Conservation (phyloP, 2,888 invertebrate species). For the Catocala fraxini region DNA sequence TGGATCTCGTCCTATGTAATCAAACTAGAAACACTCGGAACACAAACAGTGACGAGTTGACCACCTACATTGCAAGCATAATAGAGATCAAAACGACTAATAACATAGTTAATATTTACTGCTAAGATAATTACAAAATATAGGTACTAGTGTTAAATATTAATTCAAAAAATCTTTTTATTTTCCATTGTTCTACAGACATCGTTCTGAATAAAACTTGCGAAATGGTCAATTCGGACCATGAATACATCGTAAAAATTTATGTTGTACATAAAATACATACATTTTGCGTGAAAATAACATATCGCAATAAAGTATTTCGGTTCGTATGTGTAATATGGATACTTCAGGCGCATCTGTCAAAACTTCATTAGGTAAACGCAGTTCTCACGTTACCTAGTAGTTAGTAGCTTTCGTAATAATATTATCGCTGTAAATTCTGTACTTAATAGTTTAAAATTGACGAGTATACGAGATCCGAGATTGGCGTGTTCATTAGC, state of each 20-base stretch:
- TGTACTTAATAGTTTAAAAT: constrained; percentile 51
- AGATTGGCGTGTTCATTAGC: constrained; percentile 76
- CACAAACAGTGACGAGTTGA: too few species aligned
- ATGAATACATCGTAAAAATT: constrained; percentile 68
- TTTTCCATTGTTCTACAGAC: constrained; percentile 34
- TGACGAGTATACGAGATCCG: constrained; percentile 64
- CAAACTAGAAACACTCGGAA: too few species aligned
- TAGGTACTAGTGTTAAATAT: not conserved
- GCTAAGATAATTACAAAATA: constrained; percentile 9
- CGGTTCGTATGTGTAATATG: not conserved
- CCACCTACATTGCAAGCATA: too few species aligned
- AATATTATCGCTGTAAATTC: constrained; percentile 52
- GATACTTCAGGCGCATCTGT: constrained; percentile 3
- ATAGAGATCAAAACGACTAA: too few species aligned
- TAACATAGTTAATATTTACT: too few species aligned
- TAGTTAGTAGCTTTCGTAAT: constrained; percentile 19
- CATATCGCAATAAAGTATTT: constrained; percentile 15
- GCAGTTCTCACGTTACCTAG: constrained; percentile 19
- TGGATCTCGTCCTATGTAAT: too few species aligned
- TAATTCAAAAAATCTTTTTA: constrained; percentile 8
- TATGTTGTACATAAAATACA: constrained; percentile 30
- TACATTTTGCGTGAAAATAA: constrained; percentile 29
- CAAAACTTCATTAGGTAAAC: constrained; percentile 7
- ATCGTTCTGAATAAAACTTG: constrained; percentile 49
- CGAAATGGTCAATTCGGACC: constrained; percentile 53